phyloP scores from a whole-genome alignment of 2,113 vertebrate genomes.

The Oreocharis arfaki region DNA sequence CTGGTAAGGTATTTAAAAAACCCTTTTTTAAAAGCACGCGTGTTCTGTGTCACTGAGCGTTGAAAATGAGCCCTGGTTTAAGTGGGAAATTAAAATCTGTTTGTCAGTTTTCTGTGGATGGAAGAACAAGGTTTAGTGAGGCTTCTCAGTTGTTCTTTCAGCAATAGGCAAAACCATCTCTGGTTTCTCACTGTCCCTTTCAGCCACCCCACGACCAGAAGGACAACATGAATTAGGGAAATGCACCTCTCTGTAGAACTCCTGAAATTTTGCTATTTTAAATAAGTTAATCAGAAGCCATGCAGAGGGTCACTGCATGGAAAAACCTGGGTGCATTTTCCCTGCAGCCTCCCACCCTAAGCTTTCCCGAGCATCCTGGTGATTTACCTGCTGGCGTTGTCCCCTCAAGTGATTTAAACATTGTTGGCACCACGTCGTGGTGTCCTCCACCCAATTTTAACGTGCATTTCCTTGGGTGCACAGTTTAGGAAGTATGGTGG shows the following conservation, averaged over 20 bases:
- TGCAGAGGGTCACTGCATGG: background rate
- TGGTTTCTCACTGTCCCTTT: background rate
- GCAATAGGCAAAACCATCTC: background rate
- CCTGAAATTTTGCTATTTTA: background rate
- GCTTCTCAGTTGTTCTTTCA: background rate
- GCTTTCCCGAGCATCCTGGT: background rate
- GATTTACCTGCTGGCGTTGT: background rate
- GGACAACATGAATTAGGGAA: background rate
- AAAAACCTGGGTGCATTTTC: background rate
- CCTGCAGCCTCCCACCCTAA: background rate
- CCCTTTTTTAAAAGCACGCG: fast-evolving
- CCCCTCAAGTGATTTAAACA: background rate
- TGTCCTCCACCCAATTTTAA: background rate
- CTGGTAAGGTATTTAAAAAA: background rate
- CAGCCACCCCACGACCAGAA: background rate
- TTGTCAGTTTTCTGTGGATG: background rate
- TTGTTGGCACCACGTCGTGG: background rate
- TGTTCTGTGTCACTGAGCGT: fast-evolving
- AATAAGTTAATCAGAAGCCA: background rate
- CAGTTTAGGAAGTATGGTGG: background rate
- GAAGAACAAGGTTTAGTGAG: background rate
- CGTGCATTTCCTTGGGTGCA: background rate
- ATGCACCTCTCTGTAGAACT: background rate
- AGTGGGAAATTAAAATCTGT: background rate
- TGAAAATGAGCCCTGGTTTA: background rate